Conservation (phyloP, 1,140 invertebrate genomes). For the Drosophila trapezifrons region DNA sequence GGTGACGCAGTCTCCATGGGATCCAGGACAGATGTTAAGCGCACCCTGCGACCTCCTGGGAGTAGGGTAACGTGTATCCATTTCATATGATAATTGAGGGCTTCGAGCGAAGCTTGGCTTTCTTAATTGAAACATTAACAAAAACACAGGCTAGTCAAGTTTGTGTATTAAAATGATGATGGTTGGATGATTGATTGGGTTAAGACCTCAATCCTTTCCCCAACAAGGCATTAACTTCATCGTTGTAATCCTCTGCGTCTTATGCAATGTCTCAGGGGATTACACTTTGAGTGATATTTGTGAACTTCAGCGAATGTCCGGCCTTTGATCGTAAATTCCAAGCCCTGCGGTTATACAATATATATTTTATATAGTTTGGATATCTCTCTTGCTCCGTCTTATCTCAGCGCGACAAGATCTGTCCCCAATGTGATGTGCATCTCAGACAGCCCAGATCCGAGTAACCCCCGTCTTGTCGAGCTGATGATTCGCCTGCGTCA, state of each 20-base stretch:
- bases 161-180: too few species aligned
- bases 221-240: not conserved
- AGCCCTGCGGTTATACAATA: conserved; percentile 18
- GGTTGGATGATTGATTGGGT: not conserved
- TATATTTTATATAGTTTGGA: not conserved
- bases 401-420: conserved; percentile 29
- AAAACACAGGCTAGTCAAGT: too few species aligned
- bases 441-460: conserved; percentile 10
- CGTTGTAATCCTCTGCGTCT: not conserved
- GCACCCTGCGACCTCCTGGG: conserved; percentile 2
- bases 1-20: conserved; percentile 23
- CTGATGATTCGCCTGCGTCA: conserved; percentile 25
- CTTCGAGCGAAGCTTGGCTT: conserved; percentile 14
- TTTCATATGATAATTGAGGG: conserved; percentile 31
- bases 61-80: conserved; percentile 7
- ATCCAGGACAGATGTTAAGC: conserved; percentile 35
- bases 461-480: not conserved
- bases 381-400: not conserved
- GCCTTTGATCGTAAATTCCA: conserved; percentile 26
- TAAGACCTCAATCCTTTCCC: not conserved
- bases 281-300: conserved; percentile 8
- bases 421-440: conserved; percentile 29
- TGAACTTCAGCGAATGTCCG: conserved; percentile 6
- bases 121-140: conserved; percentile 27
- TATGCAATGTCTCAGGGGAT: conserved; percentile 1